phyloP scores from a whole-genome alignment of 1,140 invertebrate species.

The Drosophila bipectinata region DNA sequence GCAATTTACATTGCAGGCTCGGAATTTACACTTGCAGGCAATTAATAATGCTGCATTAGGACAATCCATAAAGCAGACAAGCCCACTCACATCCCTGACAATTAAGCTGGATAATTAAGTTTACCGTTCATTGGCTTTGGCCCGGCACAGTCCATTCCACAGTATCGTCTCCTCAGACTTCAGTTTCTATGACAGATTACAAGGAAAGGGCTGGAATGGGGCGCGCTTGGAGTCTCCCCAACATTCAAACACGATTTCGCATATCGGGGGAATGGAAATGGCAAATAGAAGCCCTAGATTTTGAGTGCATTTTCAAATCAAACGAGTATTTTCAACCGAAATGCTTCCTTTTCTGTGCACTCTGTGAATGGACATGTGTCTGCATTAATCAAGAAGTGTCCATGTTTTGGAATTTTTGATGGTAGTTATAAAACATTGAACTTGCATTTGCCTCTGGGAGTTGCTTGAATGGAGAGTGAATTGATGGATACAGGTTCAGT shows the following conservation, averaged over 20 bases:
- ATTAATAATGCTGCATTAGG: constrained; percentile 83
- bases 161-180: background rate
- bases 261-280: constrained; percentile 19
- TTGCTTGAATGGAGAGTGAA: background rate
- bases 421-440: constrained; percentile 22
- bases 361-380: constrained; percentile 38
- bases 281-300: constrained; percentile 44
- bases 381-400: constrained; percentile 53
- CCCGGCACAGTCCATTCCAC: constrained; percentile 3
- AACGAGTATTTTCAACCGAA: constrained; percentile 32
- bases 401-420: constrained; percentile 36
- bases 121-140: constrained; percentile 81
- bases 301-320: constrained; percentile 61
- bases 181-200: constrained; percentile 42
- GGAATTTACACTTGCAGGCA: constrained; percentile 82
- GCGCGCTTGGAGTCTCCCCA: background rate
- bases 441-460: background rate
- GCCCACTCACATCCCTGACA: constrained; percentile 56
- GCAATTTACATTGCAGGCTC: constrained; percentile 79
- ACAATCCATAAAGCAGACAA: constrained; percentile 68
- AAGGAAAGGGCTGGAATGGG: constrained; percentile 1
- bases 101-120: constrained; percentile 82
- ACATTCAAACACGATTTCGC: constrained; percentile 25
- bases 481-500: background rate
- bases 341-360: constrained; percentile 18